Evolutionary conservation across 2,113 vertebrate genomes (phyloP), one percentile per base, ranked within the genome.

Genomic region (Heliornis fulica): DNA sequence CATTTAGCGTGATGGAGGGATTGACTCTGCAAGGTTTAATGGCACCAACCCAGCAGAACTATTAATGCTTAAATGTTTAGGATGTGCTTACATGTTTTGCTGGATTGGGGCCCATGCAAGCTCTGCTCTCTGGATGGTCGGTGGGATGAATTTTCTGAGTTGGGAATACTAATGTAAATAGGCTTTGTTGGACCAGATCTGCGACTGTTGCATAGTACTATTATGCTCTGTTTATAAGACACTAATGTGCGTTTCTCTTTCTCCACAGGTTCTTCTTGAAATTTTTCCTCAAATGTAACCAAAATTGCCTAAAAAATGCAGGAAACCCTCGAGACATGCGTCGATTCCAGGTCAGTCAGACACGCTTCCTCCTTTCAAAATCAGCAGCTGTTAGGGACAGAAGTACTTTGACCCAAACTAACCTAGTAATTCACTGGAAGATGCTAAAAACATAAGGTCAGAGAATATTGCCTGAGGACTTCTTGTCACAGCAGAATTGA

Each of bases 221-320:
- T n/a, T 48, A 4, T 1, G 7, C 32, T 11, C 23, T 45, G 9
- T 78, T 63, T 63, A 32, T 82, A 38, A 93, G 87, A 65, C 11
- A 7, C 53, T 98, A 96, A 98, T 65, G 29, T 28, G n/a, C 0
- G 0, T 92, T 40, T 95, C 94, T 95, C 66, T 96, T 97, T 97
- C 83, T 98, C 63, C 69, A 64, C 97, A 99, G 99, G 97, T 99
- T 99, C 98, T 99, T 99, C 98, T 98, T 99, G 97, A 99, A 99
- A 98, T 99, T 99, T 98, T 99, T 99, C 98, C 99, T 99, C 97
- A 99, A 99, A 98, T 99, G 99, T 98, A 99, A 99, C 98, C 99
- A 99, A 98, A 99, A 99, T 98, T 99, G 99, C 98, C 98, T 99
- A 98, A 99, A 99, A 98, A 99, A 99, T 97, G 99, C 99, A 59